These are phyloP conservation scores for Dione vanillae DNA, from an alignment of 2,888 invertebrate genomes.

Conservation along the genomic window DNA sequence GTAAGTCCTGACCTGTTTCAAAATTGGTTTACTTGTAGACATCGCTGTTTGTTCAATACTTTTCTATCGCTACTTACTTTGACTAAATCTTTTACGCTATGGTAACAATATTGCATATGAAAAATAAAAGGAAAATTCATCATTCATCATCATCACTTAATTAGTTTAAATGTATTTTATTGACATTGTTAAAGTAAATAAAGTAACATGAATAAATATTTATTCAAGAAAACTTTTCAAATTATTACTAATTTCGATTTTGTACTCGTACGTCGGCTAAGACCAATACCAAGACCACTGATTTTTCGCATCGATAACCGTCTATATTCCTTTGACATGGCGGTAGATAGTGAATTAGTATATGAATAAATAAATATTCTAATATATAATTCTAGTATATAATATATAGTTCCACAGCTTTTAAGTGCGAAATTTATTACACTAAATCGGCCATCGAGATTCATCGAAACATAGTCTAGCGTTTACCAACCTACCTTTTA, in stretches of 20 bases:
- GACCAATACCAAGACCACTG: slow-evolving; percentile 47
- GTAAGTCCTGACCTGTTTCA: slow-evolving; percentile 77
- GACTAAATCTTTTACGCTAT: background rate
- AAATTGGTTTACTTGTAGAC: slow-evolving; percentile 58
- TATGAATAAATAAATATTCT: background rate
- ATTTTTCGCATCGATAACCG: slow-evolving; percentile 55
- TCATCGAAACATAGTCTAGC: background rate
- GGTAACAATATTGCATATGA: background rate
- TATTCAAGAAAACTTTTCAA: background rate
- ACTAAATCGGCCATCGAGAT: slow-evolving; percentile 1
- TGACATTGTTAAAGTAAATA: background rate
- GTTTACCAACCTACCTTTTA: too few relatives aligned
- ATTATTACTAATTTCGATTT: slow-evolving; percentile 60
- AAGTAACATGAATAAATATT: background rate
- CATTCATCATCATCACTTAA: too few relatives aligned
- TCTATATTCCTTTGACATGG: slow-evolving; percentile 61
- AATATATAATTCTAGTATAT: background rate
- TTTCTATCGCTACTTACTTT: background rate
- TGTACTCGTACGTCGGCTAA: slow-evolving; percentile 52
- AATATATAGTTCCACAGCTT: background rate
- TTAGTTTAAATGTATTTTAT: background rate
- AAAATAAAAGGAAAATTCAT: background rate
- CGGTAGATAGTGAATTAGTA: background rate
- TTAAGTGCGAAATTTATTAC: background rate
- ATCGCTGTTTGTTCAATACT: slow-evolving; percentile 66